These are phyloP conservation scores for Phrynosoma blainvillii DNA, from an alignment of 2,113 vertebrate species.

Conservation along the genomic window DNA sequence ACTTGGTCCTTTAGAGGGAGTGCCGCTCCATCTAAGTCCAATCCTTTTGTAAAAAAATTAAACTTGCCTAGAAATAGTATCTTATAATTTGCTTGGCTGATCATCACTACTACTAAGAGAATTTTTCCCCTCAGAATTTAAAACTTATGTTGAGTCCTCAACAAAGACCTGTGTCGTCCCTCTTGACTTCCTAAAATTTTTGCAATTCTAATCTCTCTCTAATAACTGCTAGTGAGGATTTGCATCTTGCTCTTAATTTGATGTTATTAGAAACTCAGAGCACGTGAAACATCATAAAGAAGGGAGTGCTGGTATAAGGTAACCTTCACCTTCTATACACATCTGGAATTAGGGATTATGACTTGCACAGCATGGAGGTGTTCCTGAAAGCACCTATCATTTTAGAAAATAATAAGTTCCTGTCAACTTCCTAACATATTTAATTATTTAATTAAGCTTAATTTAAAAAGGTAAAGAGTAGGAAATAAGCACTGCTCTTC, in stretches of 20 bases:
- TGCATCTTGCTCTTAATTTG: background rate
- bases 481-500: background rate
- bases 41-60: too few relatives aligned
- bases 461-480: background rate
- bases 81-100: background rate
- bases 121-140: background rate
- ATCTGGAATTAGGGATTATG: background rate
- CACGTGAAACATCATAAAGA: background rate
- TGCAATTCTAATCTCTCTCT: background rate
- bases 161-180: background rate
- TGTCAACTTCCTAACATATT: background rate
- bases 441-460: background rate
- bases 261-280: background rate
- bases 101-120: background rate
- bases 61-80: background rate
- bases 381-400: background rate
- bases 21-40: background rate
- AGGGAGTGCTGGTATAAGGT: background rate
- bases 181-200: background rate
- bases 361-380: background rate
- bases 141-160: background rate
- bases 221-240: background rate
- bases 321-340: background rate
- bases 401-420: conserved; percentile 13
- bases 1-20: background rate